phyloP scores from a whole-genome alignment of 1,140 invertebrate genomes.

The Heterodera schachtii region DNA sequence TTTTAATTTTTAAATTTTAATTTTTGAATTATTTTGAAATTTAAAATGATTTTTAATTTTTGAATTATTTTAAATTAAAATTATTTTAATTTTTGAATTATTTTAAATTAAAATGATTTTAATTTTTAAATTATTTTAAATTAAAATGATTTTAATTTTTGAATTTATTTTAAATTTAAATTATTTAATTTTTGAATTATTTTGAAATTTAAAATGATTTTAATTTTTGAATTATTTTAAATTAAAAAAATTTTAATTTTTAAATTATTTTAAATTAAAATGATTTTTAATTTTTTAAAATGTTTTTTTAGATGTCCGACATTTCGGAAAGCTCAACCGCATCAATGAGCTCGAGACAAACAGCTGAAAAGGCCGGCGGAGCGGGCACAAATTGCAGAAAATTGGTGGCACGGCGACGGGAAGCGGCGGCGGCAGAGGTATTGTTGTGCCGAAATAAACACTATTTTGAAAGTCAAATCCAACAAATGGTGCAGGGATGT shows the following conservation, averaged over 20 bases:
- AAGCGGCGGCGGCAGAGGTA: neutral
- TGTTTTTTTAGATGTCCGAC: conserved; percentile 37
- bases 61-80: neutral
- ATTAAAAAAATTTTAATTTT: too few relatives aligned
- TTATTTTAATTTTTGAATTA: neutral
- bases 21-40: too few relatives aligned
- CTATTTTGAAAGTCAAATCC: too few relatives aligned
- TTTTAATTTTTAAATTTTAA: too few relatives aligned
- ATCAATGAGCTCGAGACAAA: neutral
- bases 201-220: too few relatives aligned
- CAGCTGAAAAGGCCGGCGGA: conserved; percentile 25
- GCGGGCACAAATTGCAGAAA: conserved; percentile 2
- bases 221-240: neutral
- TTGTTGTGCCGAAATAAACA: neutral
- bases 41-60: neutral
- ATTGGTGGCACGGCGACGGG: neutral
- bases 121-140: too few relatives aligned
- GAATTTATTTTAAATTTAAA: too few relatives aligned
- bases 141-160: too few relatives aligned
- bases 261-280: too few relatives aligned
- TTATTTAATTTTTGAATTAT: conserved; percentile 19
- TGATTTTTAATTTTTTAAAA: conserved; percentile 33
- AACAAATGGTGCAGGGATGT: too few relatives aligned
- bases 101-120: too few relatives aligned
- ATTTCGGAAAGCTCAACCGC: conserved; percentile 46